Percentiles rank a stretch among this genome's conserved stretches.
phyloP scores from a whole-genome alignment of 2,888 invertebrate genomes.

The Lasioglossum vierecki region DNA sequence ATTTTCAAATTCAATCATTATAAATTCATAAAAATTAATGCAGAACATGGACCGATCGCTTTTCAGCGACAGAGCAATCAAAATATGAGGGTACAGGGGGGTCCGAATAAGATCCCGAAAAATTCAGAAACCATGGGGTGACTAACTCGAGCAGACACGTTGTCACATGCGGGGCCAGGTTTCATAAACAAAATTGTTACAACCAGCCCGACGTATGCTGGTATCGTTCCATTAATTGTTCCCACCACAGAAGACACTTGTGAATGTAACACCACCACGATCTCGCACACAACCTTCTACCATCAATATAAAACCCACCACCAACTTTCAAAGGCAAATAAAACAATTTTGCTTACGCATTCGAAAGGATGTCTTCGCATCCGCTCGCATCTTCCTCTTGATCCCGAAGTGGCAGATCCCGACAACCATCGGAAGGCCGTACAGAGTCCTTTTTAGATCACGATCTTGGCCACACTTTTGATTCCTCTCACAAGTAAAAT shows the following conservation, averaged over 20 bases:
- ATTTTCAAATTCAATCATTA: background rate
- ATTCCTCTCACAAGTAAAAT: background rate
- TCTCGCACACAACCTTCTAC: background rate
- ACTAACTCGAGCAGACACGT: slow-evolving; percentile 40
- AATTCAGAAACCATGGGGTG: slow-evolving; percentile 36
- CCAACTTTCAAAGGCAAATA: background rate
- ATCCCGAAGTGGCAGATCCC: slow-evolving; percentile 77
- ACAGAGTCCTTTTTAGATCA: background rate
- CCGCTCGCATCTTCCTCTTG: slow-evolving; percentile 78
- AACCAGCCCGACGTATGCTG: slow-evolving; percentile 57
- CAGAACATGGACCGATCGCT: background rate
- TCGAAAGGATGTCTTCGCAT: slow-evolving; percentile 73
- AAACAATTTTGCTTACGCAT: slow-evolving; percentile 74
- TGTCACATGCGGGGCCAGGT: slow-evolving; percentile 64
- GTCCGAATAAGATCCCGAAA: slow-evolving; percentile 4
- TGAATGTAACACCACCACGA: background rate
- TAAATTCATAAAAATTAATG: background rate
- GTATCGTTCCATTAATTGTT: slow-evolving; percentile 50
- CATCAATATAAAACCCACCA: background rate
- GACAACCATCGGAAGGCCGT: slow-evolving; percentile 75
- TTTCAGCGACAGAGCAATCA: background rate
- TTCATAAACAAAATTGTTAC: slow-evolving; percentile 37
- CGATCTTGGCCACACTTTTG: background rate
- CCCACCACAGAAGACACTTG: background rate
- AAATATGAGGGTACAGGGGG: slow-evolving; percentile 24